These are phyloP conservation scores for Triplophysa bombifrons DNA, from an alignment of 2,797 vertebrate genomes.

Conservation along the genomic window DNA sequence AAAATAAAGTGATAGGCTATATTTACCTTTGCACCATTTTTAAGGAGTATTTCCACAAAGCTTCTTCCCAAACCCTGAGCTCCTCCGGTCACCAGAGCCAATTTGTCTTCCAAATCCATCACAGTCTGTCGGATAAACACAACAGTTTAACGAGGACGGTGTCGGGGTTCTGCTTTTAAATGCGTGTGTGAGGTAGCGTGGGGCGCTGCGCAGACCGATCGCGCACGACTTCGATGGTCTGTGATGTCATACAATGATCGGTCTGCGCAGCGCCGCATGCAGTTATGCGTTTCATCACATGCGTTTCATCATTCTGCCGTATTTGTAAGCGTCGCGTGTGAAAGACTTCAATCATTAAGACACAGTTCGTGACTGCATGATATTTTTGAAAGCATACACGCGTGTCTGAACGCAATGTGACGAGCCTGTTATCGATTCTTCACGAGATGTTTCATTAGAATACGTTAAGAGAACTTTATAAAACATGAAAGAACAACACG, in stretches of 20 bases:
- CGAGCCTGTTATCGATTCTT: background rate
- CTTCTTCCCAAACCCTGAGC: constrained; percentile 72
- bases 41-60: constrained; percentile 67
- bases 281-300: no score
- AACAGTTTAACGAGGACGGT: background rate
- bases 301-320: no score
- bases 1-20: background rate
- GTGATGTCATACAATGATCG: no score
- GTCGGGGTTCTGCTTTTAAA: no score
- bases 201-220: no score
- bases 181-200: no score
- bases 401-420: background rate
- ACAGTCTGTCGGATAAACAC: background rate
- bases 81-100: constrained; percentile 72
- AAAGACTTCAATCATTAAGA: background rate
- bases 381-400: background rate
- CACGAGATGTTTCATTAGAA: background rate
- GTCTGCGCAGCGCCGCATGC: no score
- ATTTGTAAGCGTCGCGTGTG: background rate
- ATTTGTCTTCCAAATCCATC: constrained; percentile 63
- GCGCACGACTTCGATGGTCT: no score
- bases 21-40: constrained; percentile 73
- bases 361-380: background rate
- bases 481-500: background rate
- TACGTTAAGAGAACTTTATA: background rate